Base-by-base conservation (phyloP, 2,888 invertebrate species). In the Lissonota sp. region DNA sequence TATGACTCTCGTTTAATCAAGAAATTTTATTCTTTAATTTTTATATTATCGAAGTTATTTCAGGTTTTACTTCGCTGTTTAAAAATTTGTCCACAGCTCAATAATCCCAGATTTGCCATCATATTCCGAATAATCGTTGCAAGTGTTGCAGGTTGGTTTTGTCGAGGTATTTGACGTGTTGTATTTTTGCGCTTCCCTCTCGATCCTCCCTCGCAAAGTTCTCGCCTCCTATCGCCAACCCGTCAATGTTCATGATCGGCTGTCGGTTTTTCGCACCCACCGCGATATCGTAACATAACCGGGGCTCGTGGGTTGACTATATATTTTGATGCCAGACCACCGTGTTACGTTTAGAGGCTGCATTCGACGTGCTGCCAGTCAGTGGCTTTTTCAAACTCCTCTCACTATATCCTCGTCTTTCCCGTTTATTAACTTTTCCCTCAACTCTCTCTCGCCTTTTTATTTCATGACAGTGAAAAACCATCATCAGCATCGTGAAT, bases 171-270 rank as follows among this genome's bases (percentile, higher is more conserved):
- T 26, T 26, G 26, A 26, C 26, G 26, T 26, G 26, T 26, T 26
- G 26, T 2, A 26, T 26, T 26, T 26, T 26, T 26, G 26, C 26
- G 44, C 44, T 69, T 49, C 42, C 44, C 8, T 69, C 60, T 14
- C 66, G 44, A n/a, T 58, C 46, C 73, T 69, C 49, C 44, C 7
- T 44, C 44, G 44, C 44, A 8, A 44, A 6, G 7, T 10, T 53
- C 53, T 5, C 53, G 14, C 53, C 26, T 46, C 67, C 51, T 37
- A 46, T 79, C 26, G 26, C 26, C 26, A 26, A 26, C 26, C 26
- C 26, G 83, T 66, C 86, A 86, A 84, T 86, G 84, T 84, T 84
- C 87, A 84, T 88, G 89, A 89, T 89, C 88, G 88, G 89, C 88
- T 88, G 88, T 88, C 88, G 84, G 84, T 86, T 73, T 67, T 72